Evolutionary conservation across 2,797 vertebrate genomes (phyloP).

Genomic region (Coregonus suidteri): DNA sequence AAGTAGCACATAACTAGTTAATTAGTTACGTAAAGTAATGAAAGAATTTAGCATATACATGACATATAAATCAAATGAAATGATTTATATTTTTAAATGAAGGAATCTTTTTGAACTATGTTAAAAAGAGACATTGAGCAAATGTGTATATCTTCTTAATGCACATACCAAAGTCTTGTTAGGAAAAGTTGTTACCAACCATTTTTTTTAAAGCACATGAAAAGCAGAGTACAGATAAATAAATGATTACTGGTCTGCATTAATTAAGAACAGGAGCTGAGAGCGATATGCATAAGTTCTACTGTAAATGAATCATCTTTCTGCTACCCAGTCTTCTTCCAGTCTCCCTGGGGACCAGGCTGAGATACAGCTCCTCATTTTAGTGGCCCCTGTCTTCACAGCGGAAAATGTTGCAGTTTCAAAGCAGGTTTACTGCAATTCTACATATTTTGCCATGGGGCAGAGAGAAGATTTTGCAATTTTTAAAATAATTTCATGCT

Average conservation of each 20-base stretch:
- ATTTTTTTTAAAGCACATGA: conserved; percentile 1
- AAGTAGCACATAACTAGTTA: conserved; percentile 61
- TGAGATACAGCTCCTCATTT: background rate
- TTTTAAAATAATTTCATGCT: too few relatives aligned
- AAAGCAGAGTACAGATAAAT: conserved; percentile 16
- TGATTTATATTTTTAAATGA: conserved; percentile 11
- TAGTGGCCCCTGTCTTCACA: too few relatives aligned
- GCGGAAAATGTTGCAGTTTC: too few relatives aligned
- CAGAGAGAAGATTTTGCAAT: too few relatives aligned
- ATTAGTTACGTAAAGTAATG: conserved; percentile 66
- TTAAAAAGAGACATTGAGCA: background rate
- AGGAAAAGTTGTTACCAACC: background rate
- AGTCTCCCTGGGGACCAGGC: conserved; percentile 26
- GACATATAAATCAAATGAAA: conserved; percentile 40
- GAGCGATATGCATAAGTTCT: conserved; percentile 19
- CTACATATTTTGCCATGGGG: background rate
- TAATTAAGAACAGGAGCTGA: conserved; percentile 6
- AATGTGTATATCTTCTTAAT: conserved; percentile 6
- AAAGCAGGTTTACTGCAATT: background rate
- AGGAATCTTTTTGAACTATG: conserved; percentile 2
- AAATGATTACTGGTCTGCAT: conserved; percentile 22
- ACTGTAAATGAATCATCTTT: conserved; percentile 24
- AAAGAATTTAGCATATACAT: conserved; percentile 49
- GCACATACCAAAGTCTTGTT: background rate
- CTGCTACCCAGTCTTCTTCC: conserved; percentile 16